phyloP scores from a whole-genome alignment of 2,113 vertebrate species.

The Scatophagus argus region DNA sequence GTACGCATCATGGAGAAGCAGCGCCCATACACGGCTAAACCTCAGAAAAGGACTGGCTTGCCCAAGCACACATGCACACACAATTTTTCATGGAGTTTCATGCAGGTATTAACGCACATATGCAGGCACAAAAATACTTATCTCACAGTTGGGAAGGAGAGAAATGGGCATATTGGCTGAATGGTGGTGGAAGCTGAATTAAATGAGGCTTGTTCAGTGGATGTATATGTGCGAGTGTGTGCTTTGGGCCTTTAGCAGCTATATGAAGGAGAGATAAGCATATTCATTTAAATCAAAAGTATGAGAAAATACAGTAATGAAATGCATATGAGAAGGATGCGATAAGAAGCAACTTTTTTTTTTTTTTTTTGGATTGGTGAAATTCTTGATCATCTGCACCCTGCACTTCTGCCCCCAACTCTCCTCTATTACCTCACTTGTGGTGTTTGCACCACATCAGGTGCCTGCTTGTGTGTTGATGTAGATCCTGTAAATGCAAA shows the following conservation, averaged over 20 bases:
- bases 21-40: conserved; percentile 8
- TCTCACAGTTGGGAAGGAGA: conserved; percentile 31
- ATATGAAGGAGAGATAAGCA: conserved; percentile 28
- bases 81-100: neutral
- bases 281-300: conserved; percentile 45
- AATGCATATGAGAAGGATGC: neutral
- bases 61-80: neutral
- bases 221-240: conserved; percentile 6
- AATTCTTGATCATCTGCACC: conserved; percentile 27
- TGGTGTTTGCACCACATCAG: conserved; percentile 44
- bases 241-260: neutral
- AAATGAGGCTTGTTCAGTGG: conserved; percentile 51
- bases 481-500: conserved; percentile 45
- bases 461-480: conserved; percentile 51
- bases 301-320: conserved; percentile 22
- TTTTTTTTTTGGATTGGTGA: neutral
- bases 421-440: conserved; percentile 24
- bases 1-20: neutral
- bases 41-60: conserved; percentile 17
- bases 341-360: neutral
- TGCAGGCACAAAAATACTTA: conserved; percentile 3
- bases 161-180: neutral
- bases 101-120: neutral
- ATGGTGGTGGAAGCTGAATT: conserved; percentile 32
- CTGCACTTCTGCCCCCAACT: neutral